A percentile compares a stretch with the other conserved stretches of the same genome.
phyloP scores from a whole-genome alignment of 2,113 vertebrate genomes.

The Toxostoma redivivum region DNA sequence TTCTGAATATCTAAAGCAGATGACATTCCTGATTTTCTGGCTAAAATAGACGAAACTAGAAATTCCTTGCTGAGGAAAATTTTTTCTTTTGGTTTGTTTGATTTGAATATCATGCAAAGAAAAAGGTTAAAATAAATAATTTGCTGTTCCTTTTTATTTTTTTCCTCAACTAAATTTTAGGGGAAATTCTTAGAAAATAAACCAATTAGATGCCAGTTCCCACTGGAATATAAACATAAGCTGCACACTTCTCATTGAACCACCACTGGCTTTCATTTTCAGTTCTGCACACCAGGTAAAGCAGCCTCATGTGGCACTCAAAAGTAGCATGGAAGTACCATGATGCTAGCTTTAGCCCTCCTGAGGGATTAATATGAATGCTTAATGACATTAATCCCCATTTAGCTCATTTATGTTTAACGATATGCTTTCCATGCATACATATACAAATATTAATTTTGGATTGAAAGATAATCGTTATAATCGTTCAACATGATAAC shows the following conservation, averaged over 20 bases:
- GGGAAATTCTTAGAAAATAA: background rate
- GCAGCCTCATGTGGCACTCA: background rate
- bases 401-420: constrained; percentile 71
- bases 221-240: background rate
- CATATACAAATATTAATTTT: constrained; percentile 78
- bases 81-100: background rate
- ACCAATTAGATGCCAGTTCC: background rate
- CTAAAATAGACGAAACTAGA: background rate
- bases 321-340: background rate
- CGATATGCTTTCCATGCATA: constrained; percentile 60
- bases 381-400: constrained; percentile 65
- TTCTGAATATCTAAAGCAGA: background rate
- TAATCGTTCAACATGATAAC: constrained; percentile 68
- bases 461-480: constrained; percentile 66
- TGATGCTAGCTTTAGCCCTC: constrained; percentile 43
- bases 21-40: background rate
- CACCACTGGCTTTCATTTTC: background rate
- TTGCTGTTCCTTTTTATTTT: background rate
- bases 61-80: background rate
- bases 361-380: constrained; percentile 59
- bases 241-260: background rate
- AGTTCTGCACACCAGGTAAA: background rate
- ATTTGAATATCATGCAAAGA: background rate
- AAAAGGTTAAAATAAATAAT: background rate
- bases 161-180: background rate